Base-by-base conservation (phyloP, 2,888 invertebrate species). In the Dynastes tityus region DNA sequence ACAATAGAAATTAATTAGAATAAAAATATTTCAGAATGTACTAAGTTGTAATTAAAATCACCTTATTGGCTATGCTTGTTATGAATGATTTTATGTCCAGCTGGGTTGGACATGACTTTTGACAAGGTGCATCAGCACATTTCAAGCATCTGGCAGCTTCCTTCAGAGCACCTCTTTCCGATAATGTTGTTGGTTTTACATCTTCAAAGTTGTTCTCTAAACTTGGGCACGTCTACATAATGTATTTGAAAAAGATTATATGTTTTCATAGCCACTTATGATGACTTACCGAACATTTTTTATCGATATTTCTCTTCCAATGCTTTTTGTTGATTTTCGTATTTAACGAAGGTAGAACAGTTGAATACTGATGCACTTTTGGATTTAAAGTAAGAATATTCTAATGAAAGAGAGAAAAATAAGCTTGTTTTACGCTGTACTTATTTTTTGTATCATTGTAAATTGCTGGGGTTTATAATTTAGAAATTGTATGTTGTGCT, bases 61-160 rank as follows among this genome's bases (percentile, higher is more conserved):
- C 96, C 92, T 96, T 98, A 87, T 97, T 98, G 32, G 98, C 93
- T 83, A 99, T 99, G 88, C 97, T 97, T 0, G 96, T 96, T 78
- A 99, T 99, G 87, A 99, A 99, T 78, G 95, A 93, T 89, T 99
- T 99, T 81, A 99, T 93, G 86, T 99, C 99, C 79, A 99, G 90
- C 89, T 99, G 98, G 0, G 99, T 99, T 0, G 99, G 99, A 83
- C 99, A 99, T 0, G 98, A 97, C 89, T 99, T 99, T 89, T 99
- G 99, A 86, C 99, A 99, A 0, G 98, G 98, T 0, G 98, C 98
- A 89, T 99, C 98, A 0, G 95, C 97, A 87, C 97, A 97, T 88
- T 97, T 97, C 27, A 97, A 90, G 85, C 97, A 97, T 70, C 97
- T 91, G 0, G 95, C 93, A 0, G 98, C 96, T 89, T 98, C 98